Percentiles rank a stretch among this genome's conserved stretches.
Evolutionary conservation across 64 coral and sea anemone species (phyloP).

Genomic region (Astreopora myriophthalma): DNA sequence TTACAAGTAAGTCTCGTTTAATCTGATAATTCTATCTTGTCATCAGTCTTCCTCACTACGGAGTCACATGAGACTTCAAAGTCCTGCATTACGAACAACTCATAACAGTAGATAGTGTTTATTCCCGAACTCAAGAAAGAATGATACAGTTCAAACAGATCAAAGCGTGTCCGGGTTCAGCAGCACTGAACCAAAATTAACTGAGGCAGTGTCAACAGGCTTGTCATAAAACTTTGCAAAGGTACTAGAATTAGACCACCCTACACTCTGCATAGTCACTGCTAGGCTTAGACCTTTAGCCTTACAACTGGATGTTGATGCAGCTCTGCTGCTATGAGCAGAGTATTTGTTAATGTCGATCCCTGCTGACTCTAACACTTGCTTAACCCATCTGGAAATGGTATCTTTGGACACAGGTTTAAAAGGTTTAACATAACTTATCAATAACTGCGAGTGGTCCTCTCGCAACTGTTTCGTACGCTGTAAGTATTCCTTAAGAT

Average conservation of each 20-base stretch:
- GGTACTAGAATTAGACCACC: neutral
- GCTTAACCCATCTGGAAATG: conserved; percentile 22
- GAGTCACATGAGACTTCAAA: conserved; percentile 3
- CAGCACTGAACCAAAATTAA: neutral
- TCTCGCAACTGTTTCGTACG: neutral
- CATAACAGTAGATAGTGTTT: neutral
- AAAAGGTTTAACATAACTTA: conserved; percentile 32
- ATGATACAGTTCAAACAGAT: neutral
- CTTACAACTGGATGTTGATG: conserved; percentile 15
- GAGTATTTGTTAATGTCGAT: conserved; percentile 36
- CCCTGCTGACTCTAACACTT: conserved; percentile 25
- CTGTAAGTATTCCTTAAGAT: conserved; percentile 17
- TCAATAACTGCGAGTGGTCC: neutral
- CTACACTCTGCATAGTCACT: neutral
- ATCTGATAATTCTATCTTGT: conserved; percentile 11
- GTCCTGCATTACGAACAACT: neutral
- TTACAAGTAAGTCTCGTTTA: conserved; percentile 53
- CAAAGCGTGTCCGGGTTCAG: neutral
- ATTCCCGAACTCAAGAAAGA: neutral
- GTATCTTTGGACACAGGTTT: conserved; percentile 42
- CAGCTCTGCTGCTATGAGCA: conserved; percentile 37
- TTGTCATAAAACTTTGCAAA: neutral
- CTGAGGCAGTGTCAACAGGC: neutral
- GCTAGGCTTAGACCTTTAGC: neutral
- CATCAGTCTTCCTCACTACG: neutral